These are phyloP conservation scores for Maconellicoccus hirsutus DNA, from an alignment of 1,140 invertebrate species.

Conservation along the genomic window DNA sequence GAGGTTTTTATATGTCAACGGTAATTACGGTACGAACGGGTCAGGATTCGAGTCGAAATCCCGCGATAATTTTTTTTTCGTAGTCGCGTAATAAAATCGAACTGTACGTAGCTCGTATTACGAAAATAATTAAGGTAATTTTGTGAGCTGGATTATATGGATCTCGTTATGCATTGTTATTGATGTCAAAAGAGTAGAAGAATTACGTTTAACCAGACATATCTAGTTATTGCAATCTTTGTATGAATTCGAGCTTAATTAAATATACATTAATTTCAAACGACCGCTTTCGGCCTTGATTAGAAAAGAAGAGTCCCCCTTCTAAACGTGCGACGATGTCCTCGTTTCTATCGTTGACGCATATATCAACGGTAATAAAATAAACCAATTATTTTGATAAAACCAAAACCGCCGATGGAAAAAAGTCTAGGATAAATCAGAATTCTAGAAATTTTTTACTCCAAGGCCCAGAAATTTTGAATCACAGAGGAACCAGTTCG, in stretches of 20 bases:
- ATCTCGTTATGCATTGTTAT: no score
- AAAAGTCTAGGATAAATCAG: no score
- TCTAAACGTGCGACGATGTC: background rate
- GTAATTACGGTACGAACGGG: background rate
- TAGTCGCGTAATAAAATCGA: no score
- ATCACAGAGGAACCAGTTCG: no score
- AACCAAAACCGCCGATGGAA: background rate
- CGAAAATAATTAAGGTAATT: no score
- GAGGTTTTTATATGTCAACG: background rate
- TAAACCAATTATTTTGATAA: background rate
- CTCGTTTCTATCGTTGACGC: background rate
- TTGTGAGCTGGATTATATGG: background rate
- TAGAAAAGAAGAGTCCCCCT: background rate
- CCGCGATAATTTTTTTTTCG: no score
- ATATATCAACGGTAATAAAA: background rate
- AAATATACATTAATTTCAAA: constrained; percentile 4
- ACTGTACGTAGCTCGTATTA: no score
- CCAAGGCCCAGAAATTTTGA: no score
- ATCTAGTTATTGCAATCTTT: constrained; percentile 4
- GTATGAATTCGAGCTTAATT: background rate
- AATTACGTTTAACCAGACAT: constrained; percentile 1
- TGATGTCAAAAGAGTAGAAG: no score
- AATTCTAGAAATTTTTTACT: no score
- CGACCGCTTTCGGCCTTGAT: background rate
- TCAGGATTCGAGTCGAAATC: no score